These are phyloP conservation scores for Trissolcus basalis DNA, from an alignment of 1,140 invertebrate genomes.

Conservation along the genomic window DNA sequence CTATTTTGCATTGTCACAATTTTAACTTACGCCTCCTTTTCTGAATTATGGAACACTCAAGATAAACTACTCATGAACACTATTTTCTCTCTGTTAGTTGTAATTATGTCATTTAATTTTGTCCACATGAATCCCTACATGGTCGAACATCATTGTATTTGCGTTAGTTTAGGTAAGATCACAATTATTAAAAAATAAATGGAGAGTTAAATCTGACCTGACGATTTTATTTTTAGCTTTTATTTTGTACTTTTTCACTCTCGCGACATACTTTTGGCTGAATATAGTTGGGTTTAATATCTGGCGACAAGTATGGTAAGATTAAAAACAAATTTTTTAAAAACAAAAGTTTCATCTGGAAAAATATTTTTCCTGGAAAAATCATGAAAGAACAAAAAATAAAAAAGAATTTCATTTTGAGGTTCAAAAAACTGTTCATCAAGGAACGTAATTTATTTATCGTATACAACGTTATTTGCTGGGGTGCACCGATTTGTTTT, in stretches of 20 bases:
- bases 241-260: slow-evolving; percentile 79
- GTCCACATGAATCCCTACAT: slow-evolving; percentile 42
- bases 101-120: slow-evolving; percentile 40
- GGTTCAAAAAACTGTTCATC: slow-evolving; percentile 68
- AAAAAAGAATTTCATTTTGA: slow-evolving; percentile 31
- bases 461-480: slow-evolving; percentile 78
- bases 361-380: no score
- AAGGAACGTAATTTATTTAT: slow-evolving; percentile 75
- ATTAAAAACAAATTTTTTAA: no score
- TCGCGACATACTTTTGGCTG: slow-evolving; percentile 82
- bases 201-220: background rate
- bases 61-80: slow-evolving; percentile 39
- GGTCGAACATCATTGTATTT: slow-evolving; percentile 27
- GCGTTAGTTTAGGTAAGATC: slow-evolving; percentile 36
- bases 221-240: slow-evolving; percentile 74
- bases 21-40: slow-evolving; percentile 40
- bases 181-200: background rate
- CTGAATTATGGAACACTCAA: slow-evolving; percentile 46
- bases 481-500: slow-evolving; percentile 77
- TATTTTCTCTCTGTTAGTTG: slow-evolving; percentile 36
- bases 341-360: no score
- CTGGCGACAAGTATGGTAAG: slow-evolving; percentile 80
- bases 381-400: no score
- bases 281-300: slow-evolving; percentile 81
- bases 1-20: slow-evolving; percentile 41